A percentile compares a stretch with the other conserved stretches of the same genome.
These are phyloP conservation scores for Melanotaenia duboulayi DNA, from an alignment of 2,113 vertebrate genomes.

Conservation along the genomic window DNA sequence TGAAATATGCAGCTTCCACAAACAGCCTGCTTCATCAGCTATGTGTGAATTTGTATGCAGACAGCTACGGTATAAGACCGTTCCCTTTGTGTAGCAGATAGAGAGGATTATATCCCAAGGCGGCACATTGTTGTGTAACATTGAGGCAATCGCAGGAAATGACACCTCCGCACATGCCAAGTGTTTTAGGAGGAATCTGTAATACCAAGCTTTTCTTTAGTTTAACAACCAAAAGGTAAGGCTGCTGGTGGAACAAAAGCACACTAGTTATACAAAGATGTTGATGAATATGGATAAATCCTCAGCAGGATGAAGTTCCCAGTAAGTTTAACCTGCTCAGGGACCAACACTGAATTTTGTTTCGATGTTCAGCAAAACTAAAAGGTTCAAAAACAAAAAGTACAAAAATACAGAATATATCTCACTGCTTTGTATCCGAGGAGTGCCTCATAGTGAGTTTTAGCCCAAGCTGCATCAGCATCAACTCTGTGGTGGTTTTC, in stretches of 20 bases:
- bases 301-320: neutral
- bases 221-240: slow-evolving; percentile 42
- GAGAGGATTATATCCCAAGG: slow-evolving; percentile 66
- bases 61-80: slow-evolving; percentile 16
- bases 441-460: neutral
- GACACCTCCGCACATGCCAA: slow-evolving; percentile 48
- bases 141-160: slow-evolving; percentile 63
- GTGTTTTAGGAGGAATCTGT: slow-evolving; percentile 44
- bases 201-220: slow-evolving; percentile 9
- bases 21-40: slow-evolving; percentile 23
- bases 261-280: neutral
- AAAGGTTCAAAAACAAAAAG: neutral
- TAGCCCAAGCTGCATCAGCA: neutral
- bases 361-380: neutral
- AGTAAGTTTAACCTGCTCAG: neutral
- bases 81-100: slow-evolving; percentile 47
- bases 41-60: slow-evolving; percentile 27
- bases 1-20: slow-evolving; percentile 12
- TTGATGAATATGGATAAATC: neutral
- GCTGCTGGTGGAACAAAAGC: slow-evolving; percentile 14
- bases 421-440: no score
- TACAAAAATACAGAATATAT: neutral
- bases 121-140: slow-evolving; percentile 66
- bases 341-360: neutral
- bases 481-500: neutral